Conservation (phyloP, 2,888 invertebrate genomes). For the Drosophila anceps region DNA sequence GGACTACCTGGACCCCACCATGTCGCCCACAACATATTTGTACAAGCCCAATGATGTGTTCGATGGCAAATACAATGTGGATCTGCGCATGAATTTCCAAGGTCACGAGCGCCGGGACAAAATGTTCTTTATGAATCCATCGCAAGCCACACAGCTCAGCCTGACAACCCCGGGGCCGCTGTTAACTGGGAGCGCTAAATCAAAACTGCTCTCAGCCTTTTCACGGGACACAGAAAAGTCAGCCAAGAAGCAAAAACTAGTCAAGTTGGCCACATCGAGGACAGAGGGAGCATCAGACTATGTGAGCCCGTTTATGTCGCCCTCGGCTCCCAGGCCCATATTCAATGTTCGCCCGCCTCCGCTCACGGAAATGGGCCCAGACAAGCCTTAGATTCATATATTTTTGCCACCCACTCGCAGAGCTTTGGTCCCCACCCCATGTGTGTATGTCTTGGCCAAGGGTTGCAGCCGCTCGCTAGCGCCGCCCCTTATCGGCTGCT, state of each 20-base stretch:
- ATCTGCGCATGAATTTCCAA: slow-evolving; percentile 52
- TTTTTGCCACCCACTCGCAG: neutral
- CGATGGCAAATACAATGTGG: slow-evolving; percentile 52
- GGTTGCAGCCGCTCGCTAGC: slow-evolving; percentile 31
- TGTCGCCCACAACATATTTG: slow-evolving; percentile 63
- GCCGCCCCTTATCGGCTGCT: slow-evolving; percentile 6
- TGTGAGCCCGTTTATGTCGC: neutral
- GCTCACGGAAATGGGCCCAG: neutral
- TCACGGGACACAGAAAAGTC: neutral
- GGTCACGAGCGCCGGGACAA: slow-evolving; percentile 59
- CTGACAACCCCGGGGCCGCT: slow-evolving; percentile 24
- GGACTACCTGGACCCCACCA: slow-evolving; percentile 45
- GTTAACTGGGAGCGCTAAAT: neutral
- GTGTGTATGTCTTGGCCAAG: slow-evolving; percentile 5
- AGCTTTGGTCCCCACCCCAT: neutral
- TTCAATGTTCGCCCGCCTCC: slow-evolving; percentile 37
- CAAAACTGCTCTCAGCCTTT: neutral
- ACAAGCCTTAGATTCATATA: neutral
- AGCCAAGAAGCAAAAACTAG: neutral
- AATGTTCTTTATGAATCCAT: slow-evolving; percentile 66
- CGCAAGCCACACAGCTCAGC: slow-evolving; percentile 29
- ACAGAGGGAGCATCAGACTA: neutral
- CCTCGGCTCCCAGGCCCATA: slow-evolving; percentile 38
- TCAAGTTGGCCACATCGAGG: neutral
- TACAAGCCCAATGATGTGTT: slow-evolving; percentile 56